Percentiles rank a stretch among this genome's conserved stretches.
These are phyloP conservation scores for Oligia latruncula DNA, from an alignment of 2,888 invertebrate species.

Conservation along the genomic window DNA sequence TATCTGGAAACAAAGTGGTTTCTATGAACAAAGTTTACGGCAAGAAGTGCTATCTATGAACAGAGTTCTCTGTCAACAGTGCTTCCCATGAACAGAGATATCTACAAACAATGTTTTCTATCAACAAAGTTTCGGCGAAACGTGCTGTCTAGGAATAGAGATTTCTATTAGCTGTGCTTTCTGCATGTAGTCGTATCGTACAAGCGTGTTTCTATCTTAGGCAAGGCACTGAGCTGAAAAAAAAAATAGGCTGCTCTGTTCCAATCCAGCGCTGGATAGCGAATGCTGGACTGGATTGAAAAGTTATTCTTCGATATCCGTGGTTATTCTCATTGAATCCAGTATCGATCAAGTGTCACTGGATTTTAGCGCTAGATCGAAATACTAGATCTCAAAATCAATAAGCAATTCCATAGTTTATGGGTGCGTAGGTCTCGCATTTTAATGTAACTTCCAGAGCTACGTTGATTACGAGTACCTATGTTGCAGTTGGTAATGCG, in stretches of 20 bases:
- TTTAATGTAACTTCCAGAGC: conserved; percentile 24
- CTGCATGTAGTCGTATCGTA: no score
- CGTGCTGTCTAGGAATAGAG: no score
- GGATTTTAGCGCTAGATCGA: background rate
- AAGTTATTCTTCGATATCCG: background rate
- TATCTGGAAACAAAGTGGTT: no score
- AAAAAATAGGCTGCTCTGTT: background rate
- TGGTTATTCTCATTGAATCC: background rate
- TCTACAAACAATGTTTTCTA: no score
- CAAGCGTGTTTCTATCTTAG: no score
- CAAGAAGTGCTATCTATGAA: no score
- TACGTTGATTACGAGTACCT: conserved; percentile 46
- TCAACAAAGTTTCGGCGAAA: no score
- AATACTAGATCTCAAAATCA: background rate
- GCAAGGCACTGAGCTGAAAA: no score
- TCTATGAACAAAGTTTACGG: no score
- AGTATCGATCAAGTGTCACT: background rate
- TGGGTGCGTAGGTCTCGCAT: conserved; percentile 10
- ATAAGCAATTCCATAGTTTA: conserved; percentile 21
- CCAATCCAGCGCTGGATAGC: background rate
- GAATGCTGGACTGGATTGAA: background rate
- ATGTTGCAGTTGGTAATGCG: conserved; percentile 46
- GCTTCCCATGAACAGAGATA: no score
- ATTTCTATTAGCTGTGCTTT: no score
- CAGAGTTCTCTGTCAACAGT: no score